phyloP scores from a whole-genome alignment of 2,797 vertebrate genomes.

The Gymnoscopelus microlampas region DNA sequence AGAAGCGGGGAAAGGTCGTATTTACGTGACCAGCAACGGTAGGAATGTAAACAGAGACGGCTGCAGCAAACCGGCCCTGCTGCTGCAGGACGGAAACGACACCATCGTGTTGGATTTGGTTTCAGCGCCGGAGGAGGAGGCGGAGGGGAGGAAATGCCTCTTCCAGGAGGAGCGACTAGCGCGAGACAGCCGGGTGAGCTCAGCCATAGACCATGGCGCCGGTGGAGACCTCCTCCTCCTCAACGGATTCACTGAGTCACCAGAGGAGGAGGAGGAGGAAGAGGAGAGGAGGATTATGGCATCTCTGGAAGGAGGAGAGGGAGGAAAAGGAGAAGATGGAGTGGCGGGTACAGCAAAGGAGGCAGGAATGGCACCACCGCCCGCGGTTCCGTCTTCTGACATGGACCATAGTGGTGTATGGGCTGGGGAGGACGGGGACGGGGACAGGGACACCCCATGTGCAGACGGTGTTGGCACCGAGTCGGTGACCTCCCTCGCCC shows the following conservation, averaged over 20 bases:
- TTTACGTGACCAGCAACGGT: slow-evolving; percentile 41
- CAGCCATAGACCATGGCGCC: slow-evolving; percentile 45
- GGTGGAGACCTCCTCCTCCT: slow-evolving; percentile 19
- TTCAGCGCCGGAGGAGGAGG: neutral
- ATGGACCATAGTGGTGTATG: too few relatives aligned
- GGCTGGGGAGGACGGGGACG: neutral
- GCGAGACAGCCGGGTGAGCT: slow-evolving; percentile 44
- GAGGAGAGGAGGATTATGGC: slow-evolving; percentile 30
- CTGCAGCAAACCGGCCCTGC: neutral
- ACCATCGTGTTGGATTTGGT: slow-evolving; percentile 51
- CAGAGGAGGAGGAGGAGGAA: slow-evolving; percentile 13
- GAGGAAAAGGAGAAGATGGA: too few relatives aligned
- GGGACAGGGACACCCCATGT: neutral
- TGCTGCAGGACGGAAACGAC: slow-evolving; percentile 2
- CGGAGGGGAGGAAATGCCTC: slow-evolving; percentile 24
- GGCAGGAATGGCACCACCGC: too few relatives aligned
- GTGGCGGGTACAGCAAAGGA: too few relatives aligned
- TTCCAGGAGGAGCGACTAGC: slow-evolving; percentile 7
- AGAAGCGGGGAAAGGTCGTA: neutral
- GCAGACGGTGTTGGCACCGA: neutral
- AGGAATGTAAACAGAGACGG: slow-evolving; percentile 55
- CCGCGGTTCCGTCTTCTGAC: too few relatives aligned
- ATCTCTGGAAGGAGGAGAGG: slow-evolving; percentile 15
- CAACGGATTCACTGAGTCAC: slow-evolving; percentile 76
- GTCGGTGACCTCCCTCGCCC: neutral